These are phyloP conservation scores for Clostera curtula DNA, from an alignment of 2,888 invertebrate species.

Conservation along the genomic window DNA sequence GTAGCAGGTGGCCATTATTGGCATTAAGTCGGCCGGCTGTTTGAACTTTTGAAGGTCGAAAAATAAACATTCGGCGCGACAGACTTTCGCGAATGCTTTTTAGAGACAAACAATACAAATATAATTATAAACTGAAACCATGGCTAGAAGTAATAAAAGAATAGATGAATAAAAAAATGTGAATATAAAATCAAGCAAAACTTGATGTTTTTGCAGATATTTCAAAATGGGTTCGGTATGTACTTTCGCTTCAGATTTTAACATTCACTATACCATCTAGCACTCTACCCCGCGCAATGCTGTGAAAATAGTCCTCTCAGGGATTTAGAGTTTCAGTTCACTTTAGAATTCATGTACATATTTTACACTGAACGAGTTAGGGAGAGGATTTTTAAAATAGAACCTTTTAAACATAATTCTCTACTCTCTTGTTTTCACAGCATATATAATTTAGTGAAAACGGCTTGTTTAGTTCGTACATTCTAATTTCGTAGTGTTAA, in stretches of 20 bases:
- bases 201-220: constrained; percentile 2
- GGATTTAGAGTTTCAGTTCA: constrained; percentile 19
- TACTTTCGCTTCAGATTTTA: constrained; percentile 9
- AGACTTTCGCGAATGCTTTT: constrained; percentile 7
- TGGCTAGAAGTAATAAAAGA: constrained; percentile 2
- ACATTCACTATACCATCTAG: constrained; percentile 5
- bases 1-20: constrained; percentile 67
- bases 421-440: constrained; percentile 4
- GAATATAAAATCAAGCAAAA: constrained; percentile 1
- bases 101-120: too few species aligned
- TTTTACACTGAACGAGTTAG: constrained; percentile 16
- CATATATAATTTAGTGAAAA: constrained; percentile 6
- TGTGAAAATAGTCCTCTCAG: constrained; percentile 20
- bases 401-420: constrained; percentile 19
- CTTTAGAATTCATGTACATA: constrained; percentile 18
- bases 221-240: constrained; percentile 4
- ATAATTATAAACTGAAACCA: constrained; percentile 8
- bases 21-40: constrained; percentile 48
- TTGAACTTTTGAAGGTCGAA: constrained; percentile 70
- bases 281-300: constrained; percentile 12
- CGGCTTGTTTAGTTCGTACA: constrained; percentile 1
- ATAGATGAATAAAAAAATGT: not conserved
- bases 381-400: constrained; percentile 18
- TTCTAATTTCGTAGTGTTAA: constrained; percentile 2
- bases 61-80: constrained; percentile 40